Conservation (phyloP, 53 echinoderm and acorn worm species). For the Astropecten irregularis region DNA sequence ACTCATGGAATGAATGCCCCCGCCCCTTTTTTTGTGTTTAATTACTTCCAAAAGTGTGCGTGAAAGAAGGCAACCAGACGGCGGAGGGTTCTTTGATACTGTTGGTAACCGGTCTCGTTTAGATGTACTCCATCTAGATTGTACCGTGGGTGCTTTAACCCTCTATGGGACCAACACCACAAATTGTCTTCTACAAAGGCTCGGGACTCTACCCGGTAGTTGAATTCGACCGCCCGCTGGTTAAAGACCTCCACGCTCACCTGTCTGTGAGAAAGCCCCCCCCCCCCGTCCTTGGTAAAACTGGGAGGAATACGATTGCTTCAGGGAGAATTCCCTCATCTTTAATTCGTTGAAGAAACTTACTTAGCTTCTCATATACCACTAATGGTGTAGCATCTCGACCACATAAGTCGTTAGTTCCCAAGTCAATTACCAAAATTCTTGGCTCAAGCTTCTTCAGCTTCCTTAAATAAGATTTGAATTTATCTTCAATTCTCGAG, state of each 20-base stretch:
- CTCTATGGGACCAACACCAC: slow-evolving; percentile 32
- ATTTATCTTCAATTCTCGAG: background rate
- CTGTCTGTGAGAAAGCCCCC: background rate
- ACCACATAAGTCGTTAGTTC: slow-evolving; percentile 17
- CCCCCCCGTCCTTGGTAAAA: slow-evolving; percentile 41
- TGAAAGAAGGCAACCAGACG: slow-evolving; percentile 1
- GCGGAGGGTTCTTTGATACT: slow-evolving; percentile 10
- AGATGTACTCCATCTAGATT: no score
- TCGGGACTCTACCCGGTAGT: background rate
- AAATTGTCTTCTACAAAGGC: slow-evolving; percentile 11
- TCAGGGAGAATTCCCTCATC: background rate
- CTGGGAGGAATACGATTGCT: slow-evolving; percentile 14
- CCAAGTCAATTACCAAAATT: slow-evolving; percentile 29
- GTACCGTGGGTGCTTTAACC: slow-evolving; percentile 2
- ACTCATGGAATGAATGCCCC: no score
- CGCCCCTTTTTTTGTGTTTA: no score
- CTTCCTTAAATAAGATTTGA: background rate
- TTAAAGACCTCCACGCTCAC: slow-evolving; percentile 9
- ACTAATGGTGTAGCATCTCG: background rate
- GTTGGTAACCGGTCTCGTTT: background rate
- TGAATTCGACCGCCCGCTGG: background rate
- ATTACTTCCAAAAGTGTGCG: no score
- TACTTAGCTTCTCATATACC: background rate
- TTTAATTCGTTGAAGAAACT: background rate
- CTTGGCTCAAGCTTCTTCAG: background rate